phyloP scores from a whole-genome alignment of 2,888 invertebrate genomes.

The Caenorhabditis angaria region DNA sequence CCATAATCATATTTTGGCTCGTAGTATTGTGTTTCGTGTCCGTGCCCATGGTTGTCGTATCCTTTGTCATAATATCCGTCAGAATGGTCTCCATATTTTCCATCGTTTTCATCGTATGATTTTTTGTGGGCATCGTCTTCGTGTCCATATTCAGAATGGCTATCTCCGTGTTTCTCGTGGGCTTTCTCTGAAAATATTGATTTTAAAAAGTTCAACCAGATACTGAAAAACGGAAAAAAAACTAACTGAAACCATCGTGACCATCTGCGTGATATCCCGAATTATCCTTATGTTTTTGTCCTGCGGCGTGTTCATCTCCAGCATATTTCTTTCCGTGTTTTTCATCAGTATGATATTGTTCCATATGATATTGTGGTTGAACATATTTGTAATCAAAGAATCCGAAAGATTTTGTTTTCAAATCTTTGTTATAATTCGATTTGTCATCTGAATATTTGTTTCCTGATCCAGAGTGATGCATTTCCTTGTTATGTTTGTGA shows the following conservation, averaged over 20 bases:
- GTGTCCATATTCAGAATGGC: slow-evolving; percentile 52
- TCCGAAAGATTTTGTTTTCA: slow-evolving; percentile 62
- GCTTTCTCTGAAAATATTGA: slow-evolving; percentile 45
- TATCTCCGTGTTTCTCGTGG: slow-evolving; percentile 49
- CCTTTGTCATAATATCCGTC: slow-evolving; percentile 57
- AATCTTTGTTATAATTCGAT: slow-evolving; percentile 60
- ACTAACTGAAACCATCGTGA: slow-evolving; percentile 43
- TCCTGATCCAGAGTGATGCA: slow-evolving; percentile 49
- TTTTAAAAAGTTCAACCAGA: neutral
- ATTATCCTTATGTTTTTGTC: slow-evolving; percentile 52
- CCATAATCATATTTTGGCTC: slow-evolving; percentile 45
- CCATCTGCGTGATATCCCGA: slow-evolving; percentile 49
- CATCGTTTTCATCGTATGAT: slow-evolving; percentile 44
- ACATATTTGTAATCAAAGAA: slow-evolving; percentile 67
- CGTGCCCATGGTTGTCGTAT: slow-evolving; percentile 51
- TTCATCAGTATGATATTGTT: slow-evolving; percentile 65
- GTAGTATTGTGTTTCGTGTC: slow-evolving; percentile 51
- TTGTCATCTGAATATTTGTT: slow-evolving; percentile 53
- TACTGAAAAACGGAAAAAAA: neutral
- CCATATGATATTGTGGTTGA: slow-evolving; percentile 66
- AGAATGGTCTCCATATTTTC: slow-evolving; percentile 46
- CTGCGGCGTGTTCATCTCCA: slow-evolving; percentile 55
- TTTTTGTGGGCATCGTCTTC: slow-evolving; percentile 57
- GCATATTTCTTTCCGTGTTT: slow-evolving; percentile 64
- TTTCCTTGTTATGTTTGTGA: slow-evolving; percentile 48